Base-by-base conservation (phyloP, 1,140 invertebrate genomes). In the Tyrophagus putrescentiae region DNA sequence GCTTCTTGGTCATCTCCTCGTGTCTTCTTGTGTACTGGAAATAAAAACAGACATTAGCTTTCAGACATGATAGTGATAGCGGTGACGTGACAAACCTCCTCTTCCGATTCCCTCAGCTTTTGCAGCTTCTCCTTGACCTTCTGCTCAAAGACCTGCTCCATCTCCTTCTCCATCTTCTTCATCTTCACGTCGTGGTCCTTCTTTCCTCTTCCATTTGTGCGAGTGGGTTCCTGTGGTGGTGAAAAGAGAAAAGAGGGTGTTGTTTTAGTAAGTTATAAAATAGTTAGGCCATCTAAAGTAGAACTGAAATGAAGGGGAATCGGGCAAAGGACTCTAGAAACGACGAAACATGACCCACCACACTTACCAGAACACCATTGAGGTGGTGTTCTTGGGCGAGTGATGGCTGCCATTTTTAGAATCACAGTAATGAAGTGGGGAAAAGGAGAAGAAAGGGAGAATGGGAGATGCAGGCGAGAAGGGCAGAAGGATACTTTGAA, bases 151-250 rank as follows among this genome's bases (percentile, higher is more conserved):
- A 91, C 86, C 76, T 95, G 89, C 72, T 97, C 87, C 84, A 93
- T 92, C 73, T 96, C 92, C 52, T 80, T 80, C 70, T 93, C 87
- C 85, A 95, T 91, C 71, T 91, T 93, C 71, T 90, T 90, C 82
- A 98, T 92, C 74, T 95, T 94, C 39, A 81, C 76, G 70, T 94
- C 88, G 67, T 95, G 91, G 69, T 96, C 92, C 58, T 85, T 81
- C 71, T 94, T 94, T 98, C 93, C 70, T 96, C 92, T 72, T 96
- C 92, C 83, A 98, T 89, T 73, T 96, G 92, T 62, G 89, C 87
- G 64, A 98, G 75, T 48, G 93, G 92, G 78, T 96, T 96, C 82
- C 85, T 91, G 71, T 42, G 41, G 41, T 42, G 41, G 18, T 42
- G 41, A 52, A 28, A 52, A 52, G 25, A 52, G 25, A 16, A 52